Base-by-base conservation (phyloP, 2,888 invertebrate species). In the Diarsia dahlii region DNA sequence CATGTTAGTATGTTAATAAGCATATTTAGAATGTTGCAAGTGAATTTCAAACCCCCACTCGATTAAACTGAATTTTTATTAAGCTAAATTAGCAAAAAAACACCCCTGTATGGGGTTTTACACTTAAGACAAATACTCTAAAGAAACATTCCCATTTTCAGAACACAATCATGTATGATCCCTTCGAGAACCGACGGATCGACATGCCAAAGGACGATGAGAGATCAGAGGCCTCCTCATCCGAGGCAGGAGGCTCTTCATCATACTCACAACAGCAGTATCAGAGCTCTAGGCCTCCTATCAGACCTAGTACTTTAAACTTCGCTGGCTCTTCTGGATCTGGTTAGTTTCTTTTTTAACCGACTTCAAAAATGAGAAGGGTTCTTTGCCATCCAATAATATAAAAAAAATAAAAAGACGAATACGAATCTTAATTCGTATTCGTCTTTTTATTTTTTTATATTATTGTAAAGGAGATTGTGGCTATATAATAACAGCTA, bases 101-200 rank as follows among this genome's bases (percentile, higher is more conserved):
- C 4, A 13, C 1, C 54, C n/a, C n/a, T 23, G 0, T 56, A 1
- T n/a, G 1, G n/a, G 54, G 1, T 23, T n/a, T 54, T 54, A 54
- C n/a, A n/a, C 54, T 5, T 56, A 15, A 28, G 8, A n/a, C 13
- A 13, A n/a, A 13, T n/a, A 45, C 13, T 13, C 9, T 6, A 28
- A 52, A 34, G 0, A 15, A 46, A 10, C 3, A 34, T 5, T 18
- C 2, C 0, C 8, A 4, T 5, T 54, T 23, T 0, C 91, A 95
- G 95, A 92, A 95, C 12, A 96, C 96, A 0, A 95, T 96, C 73
- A 92, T 94, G 82, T 96, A 93, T 87, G 93, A 96, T 54, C 96
- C 92, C 0, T 96, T 95, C 81, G 94, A 95, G 50, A 90, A 95
- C 76, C 88, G 92, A 3, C 83, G 94, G 6, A 96, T 96, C 52